Evolutionary conservation across 1,140 invertebrate genomes (phyloP).

Genomic region (Macrotrachela quadricornifera): DNA sequence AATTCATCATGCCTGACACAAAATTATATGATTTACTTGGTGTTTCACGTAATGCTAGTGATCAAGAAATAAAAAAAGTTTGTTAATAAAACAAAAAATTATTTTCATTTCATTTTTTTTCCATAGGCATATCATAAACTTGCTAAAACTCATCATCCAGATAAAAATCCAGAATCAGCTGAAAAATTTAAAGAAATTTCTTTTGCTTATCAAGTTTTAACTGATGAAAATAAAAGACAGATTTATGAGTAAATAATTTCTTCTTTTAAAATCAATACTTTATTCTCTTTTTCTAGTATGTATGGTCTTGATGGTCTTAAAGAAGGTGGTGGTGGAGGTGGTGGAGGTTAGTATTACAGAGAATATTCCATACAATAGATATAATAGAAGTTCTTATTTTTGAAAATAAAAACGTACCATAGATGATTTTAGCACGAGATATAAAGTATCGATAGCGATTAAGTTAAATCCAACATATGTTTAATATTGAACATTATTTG

Average conservation of each 20-base stretch:
- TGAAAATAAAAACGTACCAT: no score
- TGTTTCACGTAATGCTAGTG: background rate
- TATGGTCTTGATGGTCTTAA: slow-evolving; percentile 1
- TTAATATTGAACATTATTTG: no score
- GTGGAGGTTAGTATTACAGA: slow-evolving; percentile 2
- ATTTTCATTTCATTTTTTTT: no score
- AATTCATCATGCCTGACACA: background rate
- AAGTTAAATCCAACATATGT: no score
- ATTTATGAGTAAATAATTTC: background rate
- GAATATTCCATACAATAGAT: no score
- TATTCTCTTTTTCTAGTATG: no score
- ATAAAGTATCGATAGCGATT: no score
- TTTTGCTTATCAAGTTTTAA: slow-evolving; percentile 9
- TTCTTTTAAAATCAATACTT: no score
- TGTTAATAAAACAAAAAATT: no score
- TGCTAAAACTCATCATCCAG: slow-evolving; percentile 97
- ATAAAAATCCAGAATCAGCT: slow-evolving; percentile 93
- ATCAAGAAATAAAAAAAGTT: slow-evolving; percentile 17
- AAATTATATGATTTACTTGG: slow-evolving; percentile 6
- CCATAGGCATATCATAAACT: slow-evolving; percentile 70
- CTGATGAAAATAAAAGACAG: slow-evolving; percentile 1
- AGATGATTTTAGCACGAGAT: no score
- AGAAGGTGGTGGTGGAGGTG: slow-evolving; percentile 5
- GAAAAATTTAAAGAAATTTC: slow-evolving; percentile 31
- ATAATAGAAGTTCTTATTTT: no score